phyloP scores from a whole-genome alignment of 2,888 invertebrate genomes.

The Pomacea canaliculata region DNA sequence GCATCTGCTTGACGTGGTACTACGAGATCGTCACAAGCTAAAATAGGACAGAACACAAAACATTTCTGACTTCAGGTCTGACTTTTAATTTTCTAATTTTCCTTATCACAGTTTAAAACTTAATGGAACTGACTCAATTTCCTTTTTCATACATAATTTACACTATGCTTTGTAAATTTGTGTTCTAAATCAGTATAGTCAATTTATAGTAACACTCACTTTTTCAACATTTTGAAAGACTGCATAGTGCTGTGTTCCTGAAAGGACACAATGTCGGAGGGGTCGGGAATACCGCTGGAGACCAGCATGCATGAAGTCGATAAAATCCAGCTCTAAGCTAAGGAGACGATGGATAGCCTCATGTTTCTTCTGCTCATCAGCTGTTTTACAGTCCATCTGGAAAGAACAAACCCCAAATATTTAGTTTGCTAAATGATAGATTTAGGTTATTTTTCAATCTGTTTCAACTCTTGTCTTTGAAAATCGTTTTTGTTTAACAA shows the following conservation, averaged over 20 bases:
- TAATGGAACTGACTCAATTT: no score
- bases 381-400: background rate
- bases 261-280: constrained; percentile 62
- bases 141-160: no score
- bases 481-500: no score
- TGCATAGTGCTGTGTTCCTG: constrained; percentile 56
- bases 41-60: background rate
- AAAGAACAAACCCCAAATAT: no score
- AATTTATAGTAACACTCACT: constrained; percentile 37
- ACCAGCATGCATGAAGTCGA: constrained; percentile 64
- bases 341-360: constrained; percentile 58
- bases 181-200: no score
- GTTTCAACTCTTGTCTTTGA: no score
- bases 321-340: constrained; percentile 61
- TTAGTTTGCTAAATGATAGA: no score
- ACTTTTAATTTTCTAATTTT: no score
- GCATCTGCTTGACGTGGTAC: constrained; percentile 63
- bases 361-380: constrained; percentile 45
- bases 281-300: constrained; percentile 64
- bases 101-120: no score
- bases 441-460: no score
- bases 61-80: no score
- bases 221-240: constrained; percentile 69
- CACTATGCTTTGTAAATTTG: no score
- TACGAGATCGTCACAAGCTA: constrained; percentile 62